Percentiles rank a stretch among this genome's conserved stretches.
Conservation (phyloP, 2,113 vertebrate species). For the Pterocles gutturalis region DNA sequence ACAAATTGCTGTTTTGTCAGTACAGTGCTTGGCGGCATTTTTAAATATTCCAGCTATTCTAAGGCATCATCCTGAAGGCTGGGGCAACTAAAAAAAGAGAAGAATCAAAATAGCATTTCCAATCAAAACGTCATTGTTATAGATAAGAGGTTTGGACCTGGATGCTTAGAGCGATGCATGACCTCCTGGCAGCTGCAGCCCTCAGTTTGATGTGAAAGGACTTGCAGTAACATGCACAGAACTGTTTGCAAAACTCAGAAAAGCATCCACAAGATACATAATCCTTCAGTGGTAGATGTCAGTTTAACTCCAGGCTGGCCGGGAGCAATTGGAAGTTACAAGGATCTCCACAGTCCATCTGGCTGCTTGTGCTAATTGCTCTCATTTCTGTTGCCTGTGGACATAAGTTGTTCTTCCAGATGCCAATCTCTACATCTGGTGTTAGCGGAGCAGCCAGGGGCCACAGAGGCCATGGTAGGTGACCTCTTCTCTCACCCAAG, state of each 20-base stretch:
- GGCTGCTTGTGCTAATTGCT: conserved; percentile 2
- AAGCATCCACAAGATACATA: background rate
- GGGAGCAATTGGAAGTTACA: background rate
- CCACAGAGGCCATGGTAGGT: background rate
- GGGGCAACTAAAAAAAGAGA: conserved; percentile 23
- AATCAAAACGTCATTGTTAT: conserved; percentile 28
- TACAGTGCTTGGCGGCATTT: background rate
- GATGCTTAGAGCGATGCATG: background rate
- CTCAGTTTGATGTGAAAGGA: background rate
- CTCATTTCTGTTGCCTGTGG: conserved; percentile 14
- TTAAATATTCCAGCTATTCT: conserved; percentile 60
- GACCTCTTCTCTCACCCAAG: background rate
- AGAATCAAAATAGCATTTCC: conserved; percentile 33
- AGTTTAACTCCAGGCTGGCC: background rate
- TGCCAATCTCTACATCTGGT: background rate
- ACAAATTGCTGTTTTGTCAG: conserved; percentile 52
- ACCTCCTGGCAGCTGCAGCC: background rate
- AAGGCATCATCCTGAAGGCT: conserved; percentile 1
- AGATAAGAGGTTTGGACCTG: conserved; percentile 10
- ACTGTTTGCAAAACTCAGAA: background rate
- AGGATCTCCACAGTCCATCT: background rate
- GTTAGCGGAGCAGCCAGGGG: background rate
- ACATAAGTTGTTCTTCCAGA: background rate
- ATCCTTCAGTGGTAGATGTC: background rate
- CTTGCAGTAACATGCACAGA: background rate